Percentiles rank a stretch among this genome's conserved stretches.
Conservation (phyloP, 2,888 invertebrate genomes). For the Salpingus planirostris region DNA sequence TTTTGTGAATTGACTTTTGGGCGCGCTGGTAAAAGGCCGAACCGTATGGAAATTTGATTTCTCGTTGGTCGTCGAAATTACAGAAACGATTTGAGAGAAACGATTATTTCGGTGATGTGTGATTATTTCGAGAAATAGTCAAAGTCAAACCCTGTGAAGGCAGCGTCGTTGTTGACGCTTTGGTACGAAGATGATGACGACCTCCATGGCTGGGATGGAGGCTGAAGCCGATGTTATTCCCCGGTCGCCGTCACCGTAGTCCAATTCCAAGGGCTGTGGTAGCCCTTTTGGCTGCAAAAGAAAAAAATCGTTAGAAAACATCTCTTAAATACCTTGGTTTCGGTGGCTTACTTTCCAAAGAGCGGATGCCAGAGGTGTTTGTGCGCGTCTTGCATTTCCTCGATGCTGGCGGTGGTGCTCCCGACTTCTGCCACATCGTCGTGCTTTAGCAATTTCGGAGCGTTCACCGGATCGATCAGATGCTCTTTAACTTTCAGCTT, state of each 20-base stretch:
- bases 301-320: constrained; percentile 9
- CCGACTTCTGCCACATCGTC: constrained; percentile 56
- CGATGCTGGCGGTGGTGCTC: constrained; percentile 54
- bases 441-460: constrained; percentile 29
- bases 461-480: constrained; percentile 39
- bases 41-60: too few species aligned
- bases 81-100: too few species aligned
- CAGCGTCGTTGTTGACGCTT: constrained; percentile 28
- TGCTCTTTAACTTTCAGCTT: constrained; percentile 42
- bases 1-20: too few species aligned
- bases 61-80: too few species aligned
- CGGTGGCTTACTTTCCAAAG: constrained; percentile 81
- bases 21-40: too few species aligned
- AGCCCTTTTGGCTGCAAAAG: constrained; percentile 51
- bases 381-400: constrained; percentile 50
- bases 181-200: constrained; percentile 20
- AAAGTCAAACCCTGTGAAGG: constrained; percentile 38
- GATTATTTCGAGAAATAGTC: constrained; percentile 35
- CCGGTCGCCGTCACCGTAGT: constrained; percentile 54
- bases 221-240: constrained; percentile 51
- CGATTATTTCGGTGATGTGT: too few species aligned
- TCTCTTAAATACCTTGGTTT: too few species aligned
- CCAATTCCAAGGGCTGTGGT: constrained; percentile 57
- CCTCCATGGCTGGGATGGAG: constrained; percentile 48
- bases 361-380: constrained; percentile 77